Evolutionary conservation across 2,888 invertebrate genomes (phyloP), one percentile per base, ranked within the genome.

Genomic region (Nysson spinosus): DNA sequence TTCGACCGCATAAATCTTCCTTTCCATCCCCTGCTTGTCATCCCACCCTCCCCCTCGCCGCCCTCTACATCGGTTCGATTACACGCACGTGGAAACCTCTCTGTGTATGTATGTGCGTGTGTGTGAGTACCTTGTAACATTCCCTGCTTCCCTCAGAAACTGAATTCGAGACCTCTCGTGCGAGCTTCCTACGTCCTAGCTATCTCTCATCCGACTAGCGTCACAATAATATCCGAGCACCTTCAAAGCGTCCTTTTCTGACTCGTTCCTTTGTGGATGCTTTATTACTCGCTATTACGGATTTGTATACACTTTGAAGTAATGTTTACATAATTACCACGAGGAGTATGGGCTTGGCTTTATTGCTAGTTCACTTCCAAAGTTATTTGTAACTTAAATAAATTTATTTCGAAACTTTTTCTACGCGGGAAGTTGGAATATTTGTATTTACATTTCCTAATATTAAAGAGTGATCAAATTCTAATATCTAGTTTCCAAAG

Each of bases 1-100:
- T 58, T 34, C 50, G 11, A 58, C 40, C 44, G 52, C 50, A 74
- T 76, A 76, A 75, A 74, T 74, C 65, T 72, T 55, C 46, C 20
- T 20, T 37, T 14, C 54, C 14, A 35, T 16, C 40, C n/a, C 32
- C 39, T 35, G 50, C 32, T 20, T 44, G 19, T 32, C 30, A 14
- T 39, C 61, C 35, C 35, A 11, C 4, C 17, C 57, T 69, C 54
- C 44, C 47, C 40, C 35, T 26, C 16, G 22, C 16, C 20, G 44
- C 34, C 20, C 40, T 2, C 2, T 17, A 14, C 20, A 16, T 16
- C 37, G 47, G 42, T 39, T 67, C 54, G 47, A 52, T 65, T 40
- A 17, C 46, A 16, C 47, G 42, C 42, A 43, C 46, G 51, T 47
- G 17, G 24, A 55, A 32, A 12, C 24, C 6, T 24, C 24, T 37